Percentiles rank a stretch among this genome's conserved stretches.
These are phyloP conservation scores for Corapipo altera DNA, from an alignment of 2,113 vertebrate genomes.

Conservation along the genomic window DNA sequence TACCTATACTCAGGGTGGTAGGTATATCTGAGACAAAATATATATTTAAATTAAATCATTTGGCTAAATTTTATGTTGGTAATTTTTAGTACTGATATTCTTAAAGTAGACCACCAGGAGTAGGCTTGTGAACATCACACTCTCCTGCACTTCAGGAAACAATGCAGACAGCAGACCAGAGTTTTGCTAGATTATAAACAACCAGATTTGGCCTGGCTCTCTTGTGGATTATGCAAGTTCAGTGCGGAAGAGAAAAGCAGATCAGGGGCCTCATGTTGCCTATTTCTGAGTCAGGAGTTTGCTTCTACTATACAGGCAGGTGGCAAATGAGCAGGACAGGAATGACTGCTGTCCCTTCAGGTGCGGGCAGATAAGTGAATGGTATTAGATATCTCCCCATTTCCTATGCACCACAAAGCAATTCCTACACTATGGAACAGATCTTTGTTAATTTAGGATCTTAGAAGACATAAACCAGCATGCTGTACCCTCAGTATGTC, in stretches of 20 bases:
- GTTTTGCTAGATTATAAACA: slow-evolving; percentile 5
- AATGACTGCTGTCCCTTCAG: not conserved
- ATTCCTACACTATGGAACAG: not conserved
- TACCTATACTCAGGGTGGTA: not conserved
- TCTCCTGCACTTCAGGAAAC: not conserved
- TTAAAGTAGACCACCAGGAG: not conserved
- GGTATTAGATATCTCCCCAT: not conserved
- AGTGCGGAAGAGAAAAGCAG: not conserved
- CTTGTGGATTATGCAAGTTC: not conserved
- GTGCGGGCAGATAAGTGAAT: not conserved
- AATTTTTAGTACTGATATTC: not conserved
- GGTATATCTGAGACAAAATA: not conserved
- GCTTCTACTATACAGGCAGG: not conserved
- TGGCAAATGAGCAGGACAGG: not conserved
- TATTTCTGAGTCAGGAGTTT: not conserved
- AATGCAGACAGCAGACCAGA: not conserved
- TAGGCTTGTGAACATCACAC: not conserved
- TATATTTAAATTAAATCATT: not conserved
- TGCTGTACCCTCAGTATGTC: not conserved
- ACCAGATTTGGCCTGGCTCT: not conserved
- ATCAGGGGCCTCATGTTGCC: not conserved
- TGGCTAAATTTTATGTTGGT: not conserved
- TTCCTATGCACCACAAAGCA: not conserved
- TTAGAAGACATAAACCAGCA: not conserved
- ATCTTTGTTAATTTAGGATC: not conserved